These are phyloP conservation scores for Pollenia angustigena DNA, from an alignment of 2,888 invertebrate species.

Conservation along the genomic window DNA sequence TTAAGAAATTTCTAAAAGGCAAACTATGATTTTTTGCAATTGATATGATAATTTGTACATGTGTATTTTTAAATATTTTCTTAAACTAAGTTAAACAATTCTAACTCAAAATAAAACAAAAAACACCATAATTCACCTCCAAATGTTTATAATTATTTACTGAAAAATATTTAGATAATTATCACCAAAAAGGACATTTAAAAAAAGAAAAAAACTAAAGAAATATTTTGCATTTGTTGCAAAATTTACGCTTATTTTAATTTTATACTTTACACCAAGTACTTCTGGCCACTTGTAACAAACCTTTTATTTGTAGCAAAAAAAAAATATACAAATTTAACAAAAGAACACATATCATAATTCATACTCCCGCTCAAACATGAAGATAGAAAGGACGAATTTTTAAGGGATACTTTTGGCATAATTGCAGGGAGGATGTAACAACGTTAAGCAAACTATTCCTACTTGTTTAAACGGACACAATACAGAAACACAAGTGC, in stretches of 20 bases:
- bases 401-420: not conserved
- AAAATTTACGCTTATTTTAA: conserved; percentile 81
- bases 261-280: conserved; percentile 69
- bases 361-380: conserved; percentile 39
- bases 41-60: no score
- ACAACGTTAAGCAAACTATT: conserved; percentile 50
- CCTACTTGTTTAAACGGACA: conserved; percentile 39
- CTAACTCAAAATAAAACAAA: no score
- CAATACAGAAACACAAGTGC: conserved; percentile 76
- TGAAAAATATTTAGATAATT: conserved; percentile 26
- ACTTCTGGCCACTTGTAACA: conserved; percentile 37
- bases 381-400: not conserved
- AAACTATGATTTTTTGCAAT: no score
- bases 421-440: conserved; percentile 3
- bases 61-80: no score
- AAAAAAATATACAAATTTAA: conserved; percentile 37
- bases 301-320: conserved; percentile 16
- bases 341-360: conserved; percentile 41
- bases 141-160: not conserved
- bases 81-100: no score
- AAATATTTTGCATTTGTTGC: conserved; percentile 82
- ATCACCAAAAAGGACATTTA: not conserved
- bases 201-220: not conserved
- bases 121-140: not conserved
- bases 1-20: no score